Base-by-base conservation (phyloP, 1,140 invertebrate genomes). In the Zaprionus nigranus region DNA sequence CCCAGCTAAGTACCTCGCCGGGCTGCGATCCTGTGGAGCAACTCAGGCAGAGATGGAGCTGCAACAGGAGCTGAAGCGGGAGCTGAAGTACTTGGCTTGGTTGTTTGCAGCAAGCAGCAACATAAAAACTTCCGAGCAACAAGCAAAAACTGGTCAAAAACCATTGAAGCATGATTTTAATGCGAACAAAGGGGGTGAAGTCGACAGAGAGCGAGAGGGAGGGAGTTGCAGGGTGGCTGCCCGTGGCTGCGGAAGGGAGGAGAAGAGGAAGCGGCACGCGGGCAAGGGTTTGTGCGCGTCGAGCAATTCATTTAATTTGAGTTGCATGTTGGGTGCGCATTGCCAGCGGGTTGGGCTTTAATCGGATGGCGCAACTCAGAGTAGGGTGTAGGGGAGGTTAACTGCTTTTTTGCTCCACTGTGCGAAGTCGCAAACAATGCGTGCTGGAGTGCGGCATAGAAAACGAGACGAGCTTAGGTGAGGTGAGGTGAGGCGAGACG, bases 291-390 rank as follows among this genome's bases (percentile, higher is more conserved):
- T 68, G 49, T 36, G 46, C 56, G 73, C 62, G 80, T 71, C 77
- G 75, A 87, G 85, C 85, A 90, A 85, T 90, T 90, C 85, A 90
- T 90, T 90, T 90, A 90, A 90, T 90, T 90, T 85, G 85, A 75
- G 86, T 90, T 75, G 81, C 78, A 79, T 74, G 78, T 75, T 36
- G 51, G 51, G 62, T 58, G 58, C 24, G 36, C 36, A 22, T 24
- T 46, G 57, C 20, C 54, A 78, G 67, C 66, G 65, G 51, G 57
- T 63, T 69, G 17, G 57, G 69, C 75, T 61, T 64, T 54, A 77
- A 76, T 57, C 75, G 59, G 68, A 64, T 30, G 34, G 20, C 40
- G 22, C 12, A n/a, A 17, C 11, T n/a, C n/a, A 13, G 30, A n/a
- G 2, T 38, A 17, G 22, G 24, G 7, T 28, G 24, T 22, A 34